Evolutionary conservation across 2,888 invertebrate genomes (phyloP).

Genomic region (Sinohyriopsis cumingii): DNA sequence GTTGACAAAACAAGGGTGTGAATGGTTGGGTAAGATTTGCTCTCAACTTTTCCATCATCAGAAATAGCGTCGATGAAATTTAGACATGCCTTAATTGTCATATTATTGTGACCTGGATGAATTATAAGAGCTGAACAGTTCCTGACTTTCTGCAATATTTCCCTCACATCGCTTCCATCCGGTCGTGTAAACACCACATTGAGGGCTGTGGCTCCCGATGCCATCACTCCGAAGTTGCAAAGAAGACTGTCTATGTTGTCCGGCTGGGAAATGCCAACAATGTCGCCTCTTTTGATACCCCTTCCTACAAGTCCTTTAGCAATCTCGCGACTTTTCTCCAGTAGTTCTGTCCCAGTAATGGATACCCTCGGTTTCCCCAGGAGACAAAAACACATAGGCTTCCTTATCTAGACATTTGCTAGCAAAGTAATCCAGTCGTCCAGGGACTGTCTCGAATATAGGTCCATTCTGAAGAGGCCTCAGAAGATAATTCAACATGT

Average conservation of each 20-base stretch:
- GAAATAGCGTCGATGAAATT: slow-evolving; percentile 11
- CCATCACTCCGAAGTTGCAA: too few relatives aligned
- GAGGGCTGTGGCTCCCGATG: too few relatives aligned
- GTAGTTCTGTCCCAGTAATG: slow-evolving; percentile 12
- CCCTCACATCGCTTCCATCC: slow-evolving; percentile 4
- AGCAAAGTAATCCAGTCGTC: slow-evolving; percentile 6
- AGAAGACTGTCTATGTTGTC: too few relatives aligned
- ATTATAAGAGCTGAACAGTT: slow-evolving; percentile 12
- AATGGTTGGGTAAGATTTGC: slow-evolving; percentile 7
- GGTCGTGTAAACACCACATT: neutral
- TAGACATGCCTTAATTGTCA: slow-evolving; percentile 10
- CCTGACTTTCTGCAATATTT: slow-evolving; percentile 1
- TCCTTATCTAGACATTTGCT: slow-evolving; percentile 15
- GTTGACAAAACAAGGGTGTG: slow-evolving; percentile 5
- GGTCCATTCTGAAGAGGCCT: neutral
- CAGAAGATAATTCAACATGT: neutral
- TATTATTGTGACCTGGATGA: slow-evolving; percentile 2
- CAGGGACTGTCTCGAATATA: slow-evolving; percentile 6
- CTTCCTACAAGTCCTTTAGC: slow-evolving; percentile 14
- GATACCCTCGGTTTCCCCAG: slow-evolving; percentile 10
- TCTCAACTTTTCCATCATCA: slow-evolving; percentile 1
- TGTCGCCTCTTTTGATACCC: slow-evolving; percentile 20
- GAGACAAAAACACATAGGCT: slow-evolving; percentile 19
- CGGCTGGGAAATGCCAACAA: slow-evolving; percentile 17
- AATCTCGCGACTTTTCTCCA: neutral